Evolutionary conservation across 1,140 invertebrate species (phyloP), one percentile per base, ranked within the genome.

Genomic region (Megalonaias nervosa): DNA sequence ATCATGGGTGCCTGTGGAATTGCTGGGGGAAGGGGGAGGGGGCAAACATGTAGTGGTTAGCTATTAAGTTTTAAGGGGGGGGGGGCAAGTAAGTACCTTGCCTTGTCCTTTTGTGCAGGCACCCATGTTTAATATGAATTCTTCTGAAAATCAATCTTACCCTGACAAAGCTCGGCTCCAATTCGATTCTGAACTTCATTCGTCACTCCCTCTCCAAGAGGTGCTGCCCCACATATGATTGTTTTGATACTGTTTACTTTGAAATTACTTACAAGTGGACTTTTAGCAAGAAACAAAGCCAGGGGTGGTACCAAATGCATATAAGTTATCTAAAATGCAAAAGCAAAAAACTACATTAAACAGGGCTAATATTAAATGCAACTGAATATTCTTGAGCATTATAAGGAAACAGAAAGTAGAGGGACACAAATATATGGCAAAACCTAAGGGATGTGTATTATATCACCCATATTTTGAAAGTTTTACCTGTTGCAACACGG

Each of bases 201-300:
- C 14, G 84, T 85, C 12, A 89, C 70, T 0, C 87, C 86, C 15
- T 78, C 77, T 16, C 89, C 85, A 6, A 89, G 81, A 4, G 90
- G 90, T 16, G 90, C 90, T 9, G 89, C 90, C 1, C 85, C 90
- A 74, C 89, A 77, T 6, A 87, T 58, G 21, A 81, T 74, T 19
- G 73, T 80, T 57, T 67, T 74, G 11, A 87, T 19, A n/a, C 67
- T 73, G 15, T 72, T 77, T 16, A 90, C 62, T 74, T 90, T 81
- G 67, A 81, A 90, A 17, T 86, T 80, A 12, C 77, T 68, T 5
- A 90, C 86, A 57, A 86, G 73, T 0, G 85, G 84, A 72, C 87
- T 82, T 71, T 90, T 90, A 14, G 85, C 86, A 68, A 91, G 80
- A 75, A 90, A 91, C 31, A 85, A 74, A 15, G 86, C 79, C n/a